Base-by-base conservation (phyloP, 2,888 invertebrate genomes). In the Vannuccia rotundouncinata region DNA sequence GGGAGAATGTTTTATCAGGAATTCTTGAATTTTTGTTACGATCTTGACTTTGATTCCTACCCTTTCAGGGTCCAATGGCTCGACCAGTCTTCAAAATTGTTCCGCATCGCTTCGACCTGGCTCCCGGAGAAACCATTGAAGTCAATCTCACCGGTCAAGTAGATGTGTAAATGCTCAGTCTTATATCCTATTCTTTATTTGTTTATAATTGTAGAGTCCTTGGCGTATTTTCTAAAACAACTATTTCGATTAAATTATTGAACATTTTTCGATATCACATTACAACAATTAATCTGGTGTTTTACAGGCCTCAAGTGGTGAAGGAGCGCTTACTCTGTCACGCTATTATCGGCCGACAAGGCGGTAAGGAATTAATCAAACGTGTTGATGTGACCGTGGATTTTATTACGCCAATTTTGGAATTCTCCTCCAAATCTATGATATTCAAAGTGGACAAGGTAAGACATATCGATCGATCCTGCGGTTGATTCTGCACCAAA, bases 351-450 rank as follows among this genome's bases (percentile, higher is more conserved):
- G 88, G 88, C 1, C 83, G 86, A 45, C 84, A 86, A 79, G 88
- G 87, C 17, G 88, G 88, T n/a, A 88, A 88, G 82, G 87, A 87
- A 81, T 83, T 86, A 73, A 86, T 88, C 82, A 87, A 87, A 85
- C 85, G 85, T 81, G 85, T 87, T 31, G 85, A 87, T 79, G 83
- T 88, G n/a, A 83, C 83, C 31, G 85, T 86, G 29, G 86, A 88
- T 78, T 88, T 88, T 82, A 86, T 88, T 83, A 85, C 84, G 79
- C 88, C 88, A 0, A 83, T 88, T n/a, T 83, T 88, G 1, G 85
- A 86, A 80, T 87, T 88, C 84, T 88, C 87, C 22, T 84, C 85
- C 60, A 85, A 85, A 66, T 84, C 84, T 81, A 83, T 88, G 59
- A 84, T 84, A 83, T 88, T 88, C 83, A 84, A 86, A 78, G 85